phyloP scores from a whole-genome alignment of 2,797 vertebrate genomes.

The Melanotaenia boesemani region DNA sequence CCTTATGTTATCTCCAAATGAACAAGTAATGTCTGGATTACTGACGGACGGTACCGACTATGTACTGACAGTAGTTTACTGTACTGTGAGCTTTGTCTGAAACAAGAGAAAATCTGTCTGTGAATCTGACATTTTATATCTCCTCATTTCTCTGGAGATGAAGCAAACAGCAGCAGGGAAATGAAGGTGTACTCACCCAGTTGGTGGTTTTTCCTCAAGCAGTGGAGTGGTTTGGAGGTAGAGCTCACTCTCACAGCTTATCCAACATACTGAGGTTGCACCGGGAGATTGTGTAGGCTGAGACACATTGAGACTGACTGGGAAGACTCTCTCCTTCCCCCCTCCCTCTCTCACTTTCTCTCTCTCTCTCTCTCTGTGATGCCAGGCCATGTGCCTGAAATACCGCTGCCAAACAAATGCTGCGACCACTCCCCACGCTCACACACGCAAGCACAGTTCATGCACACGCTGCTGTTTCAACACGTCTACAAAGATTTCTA shows the following conservation, averaged over 20 bases:
- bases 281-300: conserved; percentile 70
- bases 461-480: not conserved
- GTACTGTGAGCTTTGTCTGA: not conserved
- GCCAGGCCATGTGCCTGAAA: conserved; percentile 73
- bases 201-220: conserved; percentile 47
- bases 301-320: conserved; percentile 68
- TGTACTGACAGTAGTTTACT: not conserved
- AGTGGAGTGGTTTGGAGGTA: conserved; percentile 27
- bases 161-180: conserved; percentile 7
- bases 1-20: conserved; percentile 38
- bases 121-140: conserved; percentile 5
- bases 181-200: conserved; percentile 62
- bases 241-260: conserved; percentile 49
- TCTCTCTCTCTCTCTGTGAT: too few relatives aligned
- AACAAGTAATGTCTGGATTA: conserved; percentile 36
- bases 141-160: not conserved
- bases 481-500: not conserved
- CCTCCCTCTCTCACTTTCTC: conserved; percentile 58
- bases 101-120: conserved; percentile 3
- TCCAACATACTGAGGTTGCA: conserved; percentile 59
- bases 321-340: conserved; percentile 40
- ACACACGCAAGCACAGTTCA: not conserved
- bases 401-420: conserved; percentile 71
- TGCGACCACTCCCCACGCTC: not conserved
- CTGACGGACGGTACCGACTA: not conserved